Evolutionary conservation across 2,797 vertebrate genomes (phyloP), one percentile per base, ranked within the genome.

Genomic region (Gymnocypris eckloni): DNA sequence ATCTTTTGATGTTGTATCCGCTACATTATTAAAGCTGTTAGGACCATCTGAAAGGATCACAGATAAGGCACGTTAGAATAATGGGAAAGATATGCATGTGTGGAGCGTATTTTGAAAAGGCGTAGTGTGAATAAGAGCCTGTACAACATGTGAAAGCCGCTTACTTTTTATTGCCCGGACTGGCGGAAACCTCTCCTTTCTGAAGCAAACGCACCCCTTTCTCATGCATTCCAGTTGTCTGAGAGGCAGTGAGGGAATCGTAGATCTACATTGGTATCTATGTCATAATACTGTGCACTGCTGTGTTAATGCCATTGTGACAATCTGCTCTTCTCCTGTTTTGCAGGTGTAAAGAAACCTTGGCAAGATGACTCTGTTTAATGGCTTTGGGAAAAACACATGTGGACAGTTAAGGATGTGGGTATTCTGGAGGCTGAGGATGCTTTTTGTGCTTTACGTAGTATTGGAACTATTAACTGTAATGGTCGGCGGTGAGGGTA

Each of bases 341-440:
- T 89, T 88, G 13, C 90, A 96, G 96, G 95, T 92, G 89, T 96
- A 94, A 92, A 92, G 92, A 92, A 91, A 83, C 75, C 71, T 91
- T 94, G 90, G 90, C 64, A 37, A 16, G 92, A 96, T 95, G 95
- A 89, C 86, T 86, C 89, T 90, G 92, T 93, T 91, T 91, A 89
- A 92, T 93, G 91, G 93, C 91, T 93, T 92, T 85, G 90, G 90
- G 87, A 86, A 83, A 87, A 91, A 87, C 90, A 77, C 61, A 61
- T 89, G 90, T 6, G 88, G 89, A 86, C 85, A 89, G 69, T 86
- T 88, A 66, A 70, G 86, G 67, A 75, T 78, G 81, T 87, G 86
- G 71, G 88, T 81, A 56, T 86, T 85, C 25, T 91, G 92, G 89
- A 89, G 87, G 79, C 71, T 86, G 80, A 92, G 82, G 67, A 86